These are phyloP conservation scores for Drosophila orena DNA, from an alignment of 1,140 invertebrate genomes.

Conservation along the genomic window DNA sequence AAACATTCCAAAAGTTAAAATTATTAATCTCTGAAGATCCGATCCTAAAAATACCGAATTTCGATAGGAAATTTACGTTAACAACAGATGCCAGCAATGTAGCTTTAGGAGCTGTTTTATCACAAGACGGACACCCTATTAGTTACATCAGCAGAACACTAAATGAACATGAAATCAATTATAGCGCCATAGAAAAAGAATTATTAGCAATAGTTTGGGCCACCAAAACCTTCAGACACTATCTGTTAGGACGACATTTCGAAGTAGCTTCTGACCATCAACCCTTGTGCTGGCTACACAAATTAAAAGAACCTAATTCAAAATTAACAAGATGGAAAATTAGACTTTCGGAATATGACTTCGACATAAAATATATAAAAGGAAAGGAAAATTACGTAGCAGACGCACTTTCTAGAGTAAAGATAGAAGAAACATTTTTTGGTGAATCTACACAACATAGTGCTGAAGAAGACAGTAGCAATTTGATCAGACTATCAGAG, in stretches of 20 bases:
- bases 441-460: too few species aligned
- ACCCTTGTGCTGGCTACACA: not conserved
- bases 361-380: not conserved
- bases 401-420: not conserved
- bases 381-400: not conserved
- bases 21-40: not conserved
- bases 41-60: too few species aligned
- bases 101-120: not conserved
- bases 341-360: not conserved
- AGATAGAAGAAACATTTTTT: too few species aligned
- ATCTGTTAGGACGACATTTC: conserved; percentile 3
- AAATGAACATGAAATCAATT: conserved; percentile 3
- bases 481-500: too few species aligned
- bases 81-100: conserved; percentile 6
- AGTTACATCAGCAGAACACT: conserved; percentile 3
- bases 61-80: not conserved
- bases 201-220: conserved; percentile 10
- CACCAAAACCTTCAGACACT: conserved; percentile 1
- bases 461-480: too few species aligned
- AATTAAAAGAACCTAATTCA: not conserved
- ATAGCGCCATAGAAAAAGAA: conserved; percentile 3
- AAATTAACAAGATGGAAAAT: not conserved
- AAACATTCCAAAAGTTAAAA: not conserved
- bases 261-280: conserved; percentile 6
- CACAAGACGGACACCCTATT: not conserved